phyloP scores from a whole-genome alignment of 2,113 vertebrate genomes.

The Tragelaphus scriptus region DNA sequence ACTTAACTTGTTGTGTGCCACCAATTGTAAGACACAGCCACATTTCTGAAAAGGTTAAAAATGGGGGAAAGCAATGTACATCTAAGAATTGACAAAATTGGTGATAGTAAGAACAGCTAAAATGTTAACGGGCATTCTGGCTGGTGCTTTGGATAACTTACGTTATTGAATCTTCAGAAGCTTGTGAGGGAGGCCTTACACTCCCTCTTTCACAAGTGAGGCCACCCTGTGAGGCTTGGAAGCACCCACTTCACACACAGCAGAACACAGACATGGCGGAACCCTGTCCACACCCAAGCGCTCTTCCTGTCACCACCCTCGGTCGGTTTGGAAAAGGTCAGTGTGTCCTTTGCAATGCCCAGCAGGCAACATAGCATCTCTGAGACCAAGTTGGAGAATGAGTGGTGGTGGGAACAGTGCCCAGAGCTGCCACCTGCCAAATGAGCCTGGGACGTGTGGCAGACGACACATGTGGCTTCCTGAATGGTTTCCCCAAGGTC shows the following conservation, averaged over 20 bases:
- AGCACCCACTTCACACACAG: neutral
- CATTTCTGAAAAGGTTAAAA: neutral
- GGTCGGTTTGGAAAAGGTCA: neutral
- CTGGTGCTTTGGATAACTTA: neutral
- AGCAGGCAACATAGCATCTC: neutral
- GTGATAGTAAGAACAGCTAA: neutral
- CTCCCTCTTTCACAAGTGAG: neutral
- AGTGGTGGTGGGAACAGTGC: neutral
- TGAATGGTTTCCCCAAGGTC: conserved; percentile 21
- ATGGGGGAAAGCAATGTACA: neutral
- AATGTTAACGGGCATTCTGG: neutral
- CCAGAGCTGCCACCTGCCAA: conserved; percentile 48
- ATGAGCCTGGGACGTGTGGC: neutral
- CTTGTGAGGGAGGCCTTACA: rapidly evolving
- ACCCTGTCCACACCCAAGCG: neutral
- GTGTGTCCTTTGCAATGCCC: neutral
- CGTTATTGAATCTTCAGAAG: neutral
- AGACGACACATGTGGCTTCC: neutral
- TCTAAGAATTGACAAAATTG: neutral
- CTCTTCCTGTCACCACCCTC: neutral
- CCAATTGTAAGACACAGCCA: neutral
- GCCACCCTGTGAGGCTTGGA: neutral
- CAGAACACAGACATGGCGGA: neutral
- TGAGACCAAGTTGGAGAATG: neutral
- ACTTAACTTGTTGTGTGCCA: neutral